Conservation (phyloP, 2,797 vertebrate species). For the Lutjanus argentimaculatus region DNA sequence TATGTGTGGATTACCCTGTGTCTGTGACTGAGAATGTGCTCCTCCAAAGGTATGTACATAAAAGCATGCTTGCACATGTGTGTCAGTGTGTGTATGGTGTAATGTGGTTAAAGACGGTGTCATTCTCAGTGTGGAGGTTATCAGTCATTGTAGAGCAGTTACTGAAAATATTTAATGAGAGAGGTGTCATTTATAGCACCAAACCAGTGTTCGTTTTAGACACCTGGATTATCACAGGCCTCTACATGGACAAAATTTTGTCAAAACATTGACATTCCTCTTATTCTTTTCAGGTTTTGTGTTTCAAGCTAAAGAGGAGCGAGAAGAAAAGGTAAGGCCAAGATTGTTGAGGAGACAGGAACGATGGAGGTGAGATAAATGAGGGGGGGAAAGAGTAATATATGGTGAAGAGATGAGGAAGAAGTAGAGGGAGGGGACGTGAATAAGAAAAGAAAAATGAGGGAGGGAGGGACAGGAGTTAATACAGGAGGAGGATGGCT, state of each 20-base stretch:
- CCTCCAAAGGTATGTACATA: not conserved
- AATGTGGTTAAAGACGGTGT: conserved; percentile 4
- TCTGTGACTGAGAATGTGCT: not conserved
- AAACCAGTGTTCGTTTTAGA: conserved; percentile 3
- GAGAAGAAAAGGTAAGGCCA: conserved; percentile 1
- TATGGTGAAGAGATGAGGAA: not conserved
- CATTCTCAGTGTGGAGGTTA: conserved; percentile 10
- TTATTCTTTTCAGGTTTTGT: conserved; percentile 10
- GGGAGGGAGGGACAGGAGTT: not conserved
- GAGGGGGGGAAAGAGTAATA: conserved; percentile 3
- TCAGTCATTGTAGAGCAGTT: conserved; percentile 30
- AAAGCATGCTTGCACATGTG: not conserved
- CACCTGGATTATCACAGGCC: conserved; percentile 20
- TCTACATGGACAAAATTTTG: not conserved
- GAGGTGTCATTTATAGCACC: not conserved
- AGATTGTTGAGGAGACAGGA: not conserved
- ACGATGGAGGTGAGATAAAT: not conserved
- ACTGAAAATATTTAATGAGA: conserved; percentile 11
- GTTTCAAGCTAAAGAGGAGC: conserved; percentile 3
- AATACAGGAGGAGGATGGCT: not conserved
- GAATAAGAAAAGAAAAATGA: not conserved
- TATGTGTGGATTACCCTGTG: not conserved
- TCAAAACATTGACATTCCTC: not conserved
- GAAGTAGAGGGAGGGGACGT: not conserved
- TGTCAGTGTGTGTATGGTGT: conserved; percentile 1